phyloP scores from a whole-genome alignment of 2,888 invertebrate genomes.

The Platycnemis pennipes region DNA sequence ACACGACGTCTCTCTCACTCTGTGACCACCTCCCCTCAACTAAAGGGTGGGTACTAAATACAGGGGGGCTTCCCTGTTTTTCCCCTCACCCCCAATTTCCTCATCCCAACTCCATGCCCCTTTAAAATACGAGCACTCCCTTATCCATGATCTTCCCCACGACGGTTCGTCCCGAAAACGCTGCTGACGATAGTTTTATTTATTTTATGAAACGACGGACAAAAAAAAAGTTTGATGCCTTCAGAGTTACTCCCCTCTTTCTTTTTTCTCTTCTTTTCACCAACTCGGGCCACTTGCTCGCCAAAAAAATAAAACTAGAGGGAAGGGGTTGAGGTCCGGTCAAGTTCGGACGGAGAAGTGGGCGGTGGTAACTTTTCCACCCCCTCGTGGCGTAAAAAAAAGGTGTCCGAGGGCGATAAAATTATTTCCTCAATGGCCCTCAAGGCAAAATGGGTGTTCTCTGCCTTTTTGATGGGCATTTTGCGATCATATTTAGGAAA shows the following conservation, averaged over 20 bases:
- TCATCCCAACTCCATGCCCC: neutral
- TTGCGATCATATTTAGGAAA: neutral
- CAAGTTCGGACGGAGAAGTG: neutral
- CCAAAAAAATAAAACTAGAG: neutral
- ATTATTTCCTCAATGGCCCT: neutral
- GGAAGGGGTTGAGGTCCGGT: neutral
- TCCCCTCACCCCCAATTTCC: too few species aligned
- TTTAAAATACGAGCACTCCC: neutral
- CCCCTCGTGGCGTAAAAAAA: neutral
- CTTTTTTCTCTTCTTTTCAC: neutral
- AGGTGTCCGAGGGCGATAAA: neutral
- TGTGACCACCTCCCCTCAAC: neutral
- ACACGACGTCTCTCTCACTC: too few species aligned
- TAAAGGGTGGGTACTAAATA: neutral
- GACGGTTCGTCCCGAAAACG: neutral
- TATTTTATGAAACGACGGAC: neutral
- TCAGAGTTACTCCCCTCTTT: neutral
- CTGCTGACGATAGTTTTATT: neutral
- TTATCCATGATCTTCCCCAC: constrained; percentile 12
- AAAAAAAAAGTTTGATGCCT: neutral
- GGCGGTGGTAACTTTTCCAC: neutral
- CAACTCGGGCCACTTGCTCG: neutral
- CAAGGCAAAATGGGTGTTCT: neutral
- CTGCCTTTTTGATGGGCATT: neutral
- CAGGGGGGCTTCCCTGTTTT: too few species aligned